Evolutionary conservation across 2,888 invertebrate species (phyloP).

Genomic region (Zelleria hepariella): DNA sequence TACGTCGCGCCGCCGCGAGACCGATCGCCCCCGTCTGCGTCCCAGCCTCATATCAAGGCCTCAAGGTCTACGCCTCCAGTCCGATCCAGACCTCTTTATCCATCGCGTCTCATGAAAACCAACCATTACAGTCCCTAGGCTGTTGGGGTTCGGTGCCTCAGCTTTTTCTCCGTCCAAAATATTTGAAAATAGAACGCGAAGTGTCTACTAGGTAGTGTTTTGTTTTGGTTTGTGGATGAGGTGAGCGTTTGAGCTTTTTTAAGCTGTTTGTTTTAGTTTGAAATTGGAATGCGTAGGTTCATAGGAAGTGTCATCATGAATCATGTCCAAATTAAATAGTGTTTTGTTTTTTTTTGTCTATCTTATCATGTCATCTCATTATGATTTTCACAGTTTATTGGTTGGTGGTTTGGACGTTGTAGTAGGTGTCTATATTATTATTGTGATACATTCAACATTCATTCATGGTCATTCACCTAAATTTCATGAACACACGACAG

Average conservation of each 20-base stretch:
- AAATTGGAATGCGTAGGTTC: not conserved
- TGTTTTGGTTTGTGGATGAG: not conserved
- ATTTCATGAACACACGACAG: too few relatives aligned
- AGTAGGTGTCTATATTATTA: too few relatives aligned
- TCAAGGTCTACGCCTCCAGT: conserved; percentile 21
- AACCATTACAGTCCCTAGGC: not conserved
- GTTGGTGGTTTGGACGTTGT: too few relatives aligned
- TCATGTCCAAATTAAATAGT: not conserved
- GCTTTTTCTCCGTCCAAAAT: not conserved
- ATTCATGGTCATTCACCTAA: too few relatives aligned
- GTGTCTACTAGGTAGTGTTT: not conserved
- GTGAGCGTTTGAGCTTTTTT: not conserved
- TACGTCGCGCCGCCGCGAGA: not conserved
- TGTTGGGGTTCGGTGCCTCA: not conserved
- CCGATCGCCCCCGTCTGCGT: not conserved
- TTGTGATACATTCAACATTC: too few relatives aligned
- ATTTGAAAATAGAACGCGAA: not conserved
- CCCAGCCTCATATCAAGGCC: too few relatives aligned
- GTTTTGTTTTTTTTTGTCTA: not conserved
- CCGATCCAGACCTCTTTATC: conserved; percentile 41
- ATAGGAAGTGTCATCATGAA: too few relatives aligned
- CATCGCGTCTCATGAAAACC: conserved; percentile 29
- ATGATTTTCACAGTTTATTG: too few relatives aligned
- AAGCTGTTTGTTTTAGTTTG: not conserved
- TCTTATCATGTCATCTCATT: not conserved